Conservation (phyloP, 2,113 vertebrate genomes). For the Periophthalmodon schlosseri region DNA sequence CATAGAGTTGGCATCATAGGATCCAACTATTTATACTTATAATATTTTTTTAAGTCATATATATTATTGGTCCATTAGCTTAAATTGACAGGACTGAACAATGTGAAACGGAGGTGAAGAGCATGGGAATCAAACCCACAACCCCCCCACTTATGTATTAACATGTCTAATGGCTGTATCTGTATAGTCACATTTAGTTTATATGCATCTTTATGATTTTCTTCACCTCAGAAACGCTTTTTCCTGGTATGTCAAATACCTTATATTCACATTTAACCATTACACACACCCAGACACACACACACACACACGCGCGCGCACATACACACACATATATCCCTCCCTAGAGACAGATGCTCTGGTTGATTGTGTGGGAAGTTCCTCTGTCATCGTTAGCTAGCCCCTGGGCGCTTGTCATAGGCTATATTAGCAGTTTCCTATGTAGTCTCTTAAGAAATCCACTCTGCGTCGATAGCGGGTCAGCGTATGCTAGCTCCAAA, state of each 20-base stretch:
- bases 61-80: no score
- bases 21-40: no score
- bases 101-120: no score
- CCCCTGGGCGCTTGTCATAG: constrained; percentile 67
- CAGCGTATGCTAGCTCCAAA: background rate
- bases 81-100: no score
- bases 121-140: no score
- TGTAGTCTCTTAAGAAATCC: constrained; percentile 39
- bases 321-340: background rate
- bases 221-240: background rate
- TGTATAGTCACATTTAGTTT: background rate
- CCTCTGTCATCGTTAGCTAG: constrained; percentile 75
- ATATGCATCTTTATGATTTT: background rate
- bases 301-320: constrained; percentile 8
- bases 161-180: background rate
- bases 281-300: background rate
- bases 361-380: constrained; percentile 74
- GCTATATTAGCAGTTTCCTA: constrained; percentile 71
- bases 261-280: background rate
- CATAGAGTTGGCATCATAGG: no score
- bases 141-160: no score
- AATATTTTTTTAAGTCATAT: no score
- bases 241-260: constrained; percentile 9
- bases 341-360: constrained; percentile 68
- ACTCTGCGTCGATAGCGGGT: background rate